A percentile compares a stretch with the other conserved stretches of the same genome.
These are phyloP conservation scores for Myxocyprinus asiaticus DNA, from an alignment of 2,113 vertebrate species.

Conservation along the genomic window DNA sequence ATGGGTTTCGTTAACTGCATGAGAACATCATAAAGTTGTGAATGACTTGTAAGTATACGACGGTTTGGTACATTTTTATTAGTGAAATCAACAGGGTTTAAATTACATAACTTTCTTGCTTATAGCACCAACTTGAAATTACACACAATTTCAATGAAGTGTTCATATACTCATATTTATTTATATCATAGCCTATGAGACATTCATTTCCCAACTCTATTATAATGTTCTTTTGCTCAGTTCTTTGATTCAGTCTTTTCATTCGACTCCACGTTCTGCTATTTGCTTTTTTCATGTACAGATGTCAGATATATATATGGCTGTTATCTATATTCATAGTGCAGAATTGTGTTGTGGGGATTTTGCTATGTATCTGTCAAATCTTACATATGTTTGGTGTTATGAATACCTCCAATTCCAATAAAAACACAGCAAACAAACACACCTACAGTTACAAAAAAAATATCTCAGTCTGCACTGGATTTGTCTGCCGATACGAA, in stretches of 20 bases:
- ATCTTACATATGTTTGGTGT: constrained; percentile 25
- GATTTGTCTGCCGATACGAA: constrained; percentile 6
- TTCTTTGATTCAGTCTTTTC: neutral
- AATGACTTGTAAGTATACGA: neutral
- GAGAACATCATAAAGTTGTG: neutral
- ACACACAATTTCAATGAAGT: neutral
- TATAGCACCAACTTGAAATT: neutral
- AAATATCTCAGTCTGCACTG: constrained; percentile 12
- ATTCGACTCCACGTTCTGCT: constrained; percentile 30
- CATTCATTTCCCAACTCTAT: constrained; percentile 2
- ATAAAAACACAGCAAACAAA: constrained; percentile 32
- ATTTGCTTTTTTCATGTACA: constrained; percentile 40
- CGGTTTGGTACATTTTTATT: neutral
- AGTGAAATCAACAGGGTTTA: neutral
- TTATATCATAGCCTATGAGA: neutral
- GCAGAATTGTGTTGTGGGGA: constrained; percentile 14
- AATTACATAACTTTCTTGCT: neutral
- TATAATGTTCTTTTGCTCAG: constrained; percentile 1
- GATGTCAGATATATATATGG: constrained; percentile 4
- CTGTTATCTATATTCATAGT: constrained; percentile 30
- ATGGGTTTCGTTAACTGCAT: neutral
- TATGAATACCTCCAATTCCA: constrained; percentile 23
- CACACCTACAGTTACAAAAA: constrained; percentile 17
- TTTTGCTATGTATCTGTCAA: constrained; percentile 14
- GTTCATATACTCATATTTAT: constrained; percentile 8